phyloP scores from a whole-genome alignment of 1,140 invertebrate species.

The Melanaphis sacchari region DNA sequence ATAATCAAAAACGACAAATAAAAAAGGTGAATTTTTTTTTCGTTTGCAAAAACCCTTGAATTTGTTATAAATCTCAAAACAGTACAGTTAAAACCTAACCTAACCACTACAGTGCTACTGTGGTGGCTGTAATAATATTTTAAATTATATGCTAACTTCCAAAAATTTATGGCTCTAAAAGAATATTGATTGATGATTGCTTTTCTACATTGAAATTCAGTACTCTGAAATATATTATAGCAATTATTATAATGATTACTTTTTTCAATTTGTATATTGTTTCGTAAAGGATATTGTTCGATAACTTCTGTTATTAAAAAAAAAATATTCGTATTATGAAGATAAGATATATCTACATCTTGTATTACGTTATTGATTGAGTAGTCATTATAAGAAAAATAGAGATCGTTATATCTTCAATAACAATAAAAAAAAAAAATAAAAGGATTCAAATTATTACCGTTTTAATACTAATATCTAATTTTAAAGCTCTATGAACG shows the following conservation, averaged over 20 bases:
- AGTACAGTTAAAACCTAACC: too few relatives aligned
- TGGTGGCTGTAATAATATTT: background rate
- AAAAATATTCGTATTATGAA: background rate
- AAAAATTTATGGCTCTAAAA: background rate
- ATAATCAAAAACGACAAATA: background rate
- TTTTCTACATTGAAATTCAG: background rate
- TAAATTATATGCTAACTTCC: background rate
- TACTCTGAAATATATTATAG: background rate
- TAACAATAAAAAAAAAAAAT: background rate
- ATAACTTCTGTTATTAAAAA: background rate
- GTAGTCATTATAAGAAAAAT: background rate
- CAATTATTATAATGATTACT: background rate
- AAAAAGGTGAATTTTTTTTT: accelerated
- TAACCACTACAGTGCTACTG: too few relatives aligned
- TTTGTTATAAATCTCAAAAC: background rate
- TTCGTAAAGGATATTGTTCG: background rate
- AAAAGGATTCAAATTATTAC: background rate
- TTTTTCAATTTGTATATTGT: background rate
- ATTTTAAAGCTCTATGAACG: background rate
- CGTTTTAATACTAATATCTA: background rate
- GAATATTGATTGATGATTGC: background rate
- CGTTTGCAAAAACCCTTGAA: background rate
- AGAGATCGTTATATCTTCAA: background rate
- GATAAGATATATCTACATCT: background rate
- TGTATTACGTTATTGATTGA: background rate